These are phyloP conservation scores for Nomada ruficornis DNA, from an alignment of 2,888 invertebrate genomes.

Conservation along the genomic window DNA sequence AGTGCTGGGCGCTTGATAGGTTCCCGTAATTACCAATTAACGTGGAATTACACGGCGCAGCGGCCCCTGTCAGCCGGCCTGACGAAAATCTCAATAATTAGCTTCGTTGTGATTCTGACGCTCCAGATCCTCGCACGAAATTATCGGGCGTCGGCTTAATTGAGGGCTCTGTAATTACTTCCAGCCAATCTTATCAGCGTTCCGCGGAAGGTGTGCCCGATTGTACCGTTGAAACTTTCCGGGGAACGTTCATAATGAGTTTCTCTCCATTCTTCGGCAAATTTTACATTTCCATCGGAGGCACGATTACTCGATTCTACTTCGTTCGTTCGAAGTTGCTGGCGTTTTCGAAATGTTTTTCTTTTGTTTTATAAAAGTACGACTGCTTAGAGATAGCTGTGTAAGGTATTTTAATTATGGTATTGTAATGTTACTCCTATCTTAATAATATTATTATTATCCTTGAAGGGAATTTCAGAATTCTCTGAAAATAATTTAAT, in stretches of 20 bases:
- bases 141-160: slow-evolving; percentile 67
- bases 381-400: too few relatives aligned
- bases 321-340: too few relatives aligned
- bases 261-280: slow-evolving; percentile 26
- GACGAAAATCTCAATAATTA: slow-evolving; percentile 76
- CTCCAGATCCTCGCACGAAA: slow-evolving; percentile 67
- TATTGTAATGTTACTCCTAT: too few relatives aligned
- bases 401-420: too few relatives aligned
- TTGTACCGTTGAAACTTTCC: slow-evolving; percentile 38
- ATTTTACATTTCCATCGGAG: not conserved
- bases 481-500: too few relatives aligned
- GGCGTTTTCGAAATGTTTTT: too few relatives aligned
- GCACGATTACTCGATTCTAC: not conserved
- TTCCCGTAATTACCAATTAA: slow-evolving; percentile 78
- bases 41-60: slow-evolving; percentile 72
- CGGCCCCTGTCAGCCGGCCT: slow-evolving; percentile 52
- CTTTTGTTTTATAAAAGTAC: too few relatives aligned
- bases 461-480: too few relatives aligned
- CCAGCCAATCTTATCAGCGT: slow-evolving; percentile 62
- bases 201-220: slow-evolving; percentile 40
- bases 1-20: slow-evolving; percentile 52
- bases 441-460: too few relatives aligned
- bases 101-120: slow-evolving; percentile 64
- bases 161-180: slow-evolving; percentile 66
- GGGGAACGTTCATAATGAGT: slow-evolving; percentile 38